Conservation (phyloP, 2,113 vertebrate genomes). For the Lophius piscatorius region DNA sequence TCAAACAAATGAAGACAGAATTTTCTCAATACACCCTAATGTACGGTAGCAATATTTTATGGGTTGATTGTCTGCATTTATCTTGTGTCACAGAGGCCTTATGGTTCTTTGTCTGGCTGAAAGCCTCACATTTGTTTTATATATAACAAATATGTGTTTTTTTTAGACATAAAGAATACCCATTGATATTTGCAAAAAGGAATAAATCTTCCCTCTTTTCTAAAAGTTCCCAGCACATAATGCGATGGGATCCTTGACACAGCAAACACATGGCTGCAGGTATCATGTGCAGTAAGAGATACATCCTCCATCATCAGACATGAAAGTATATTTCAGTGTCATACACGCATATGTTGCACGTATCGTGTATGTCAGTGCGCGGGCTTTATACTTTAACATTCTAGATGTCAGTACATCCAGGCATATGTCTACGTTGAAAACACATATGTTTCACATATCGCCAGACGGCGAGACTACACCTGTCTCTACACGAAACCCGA, state of each 20-base stretch:
- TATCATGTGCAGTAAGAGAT: constrained; percentile 55
- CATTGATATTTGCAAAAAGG: too few relatives aligned
- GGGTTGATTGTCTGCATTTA: constrained; percentile 57
- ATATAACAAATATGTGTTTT: too few relatives aligned
- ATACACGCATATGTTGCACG: constrained; percentile 63
- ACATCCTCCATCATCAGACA: constrained; percentile 48
- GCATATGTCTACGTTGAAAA: constrained; percentile 64
- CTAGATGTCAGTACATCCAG: constrained; percentile 63
- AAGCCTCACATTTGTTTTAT: too few relatives aligned
- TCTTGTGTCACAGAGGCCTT: constrained; percentile 46
- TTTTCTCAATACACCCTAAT: constrained; percentile 71
- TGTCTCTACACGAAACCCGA: constrained; percentile 79
- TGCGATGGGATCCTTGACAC: constrained; percentile 39
- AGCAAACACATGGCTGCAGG: constrained; percentile 51
- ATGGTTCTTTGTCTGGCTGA: constrained; percentile 8
- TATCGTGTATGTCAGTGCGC: constrained; percentile 50
- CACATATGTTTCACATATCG: constrained; percentile 73
- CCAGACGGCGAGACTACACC: constrained; percentile 72
- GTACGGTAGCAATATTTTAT: constrained; percentile 73
- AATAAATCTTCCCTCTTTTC: too few relatives aligned
- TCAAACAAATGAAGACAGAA: constrained; percentile 79
- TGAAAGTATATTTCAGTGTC: constrained; percentile 53
- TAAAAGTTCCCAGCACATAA: constrained; percentile 35
- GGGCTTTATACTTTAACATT: constrained; percentile 58
- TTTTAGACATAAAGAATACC: too few relatives aligned